These are phyloP conservation scores for Calcarius lapponicus DNA, from an alignment of 2,797 vertebrate species.

Conservation along the genomic window DNA sequence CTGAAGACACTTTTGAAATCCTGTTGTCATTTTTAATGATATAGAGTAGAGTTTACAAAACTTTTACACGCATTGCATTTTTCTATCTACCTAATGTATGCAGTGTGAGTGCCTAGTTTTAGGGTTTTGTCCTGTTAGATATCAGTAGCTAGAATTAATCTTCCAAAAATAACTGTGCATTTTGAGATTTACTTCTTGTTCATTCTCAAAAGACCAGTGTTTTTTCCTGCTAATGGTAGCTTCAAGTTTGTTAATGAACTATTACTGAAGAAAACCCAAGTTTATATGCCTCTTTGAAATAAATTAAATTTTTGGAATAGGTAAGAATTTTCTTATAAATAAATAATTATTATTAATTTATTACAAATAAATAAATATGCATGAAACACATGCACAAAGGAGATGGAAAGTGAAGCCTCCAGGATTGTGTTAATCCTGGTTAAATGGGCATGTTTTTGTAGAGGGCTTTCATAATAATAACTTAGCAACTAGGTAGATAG, in stretches of 20 bases:
- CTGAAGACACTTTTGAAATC: not conserved
- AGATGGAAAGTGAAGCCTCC: not conserved
- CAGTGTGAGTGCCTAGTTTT: not conserved
- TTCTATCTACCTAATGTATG: not conserved
- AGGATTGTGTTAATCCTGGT: not conserved
- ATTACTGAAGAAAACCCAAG: not conserved
- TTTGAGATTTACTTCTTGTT: not conserved
- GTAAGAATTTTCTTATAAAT: not conserved
- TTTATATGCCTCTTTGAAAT: not conserved
- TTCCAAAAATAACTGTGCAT: not conserved
- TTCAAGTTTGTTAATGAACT: not conserved
- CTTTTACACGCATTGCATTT: not conserved
- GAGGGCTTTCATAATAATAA: not conserved
- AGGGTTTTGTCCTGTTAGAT: not conserved
- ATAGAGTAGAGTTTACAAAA: slow-evolving; percentile 21
- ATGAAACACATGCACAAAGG: not conserved
- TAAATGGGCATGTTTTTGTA: not conserved
- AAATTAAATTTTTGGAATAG: not conserved
- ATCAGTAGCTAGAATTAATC: not conserved
- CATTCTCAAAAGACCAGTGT: not conserved
- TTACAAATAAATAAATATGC: not conserved
- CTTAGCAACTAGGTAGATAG: not conserved
- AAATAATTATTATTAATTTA: not conserved
- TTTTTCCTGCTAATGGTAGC: not conserved
- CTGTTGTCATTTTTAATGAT: not conserved